Evolutionary conservation across 2,797 vertebrate species (phyloP).

Genomic region (Chelidonichthys spinosus): DNA sequence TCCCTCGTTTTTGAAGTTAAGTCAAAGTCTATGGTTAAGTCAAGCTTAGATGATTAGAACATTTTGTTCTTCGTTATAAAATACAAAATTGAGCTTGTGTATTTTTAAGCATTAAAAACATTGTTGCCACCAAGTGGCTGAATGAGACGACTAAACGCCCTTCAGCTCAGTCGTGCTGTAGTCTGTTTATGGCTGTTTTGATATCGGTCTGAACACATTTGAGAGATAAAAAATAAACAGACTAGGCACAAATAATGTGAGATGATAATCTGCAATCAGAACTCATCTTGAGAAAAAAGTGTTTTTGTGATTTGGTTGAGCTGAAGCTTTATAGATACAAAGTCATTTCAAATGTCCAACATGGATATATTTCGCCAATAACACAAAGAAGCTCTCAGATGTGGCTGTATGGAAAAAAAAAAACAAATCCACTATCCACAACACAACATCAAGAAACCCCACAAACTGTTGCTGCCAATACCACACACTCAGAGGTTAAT

Average conservation of each 20-base stretch:
- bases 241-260: not conserved
- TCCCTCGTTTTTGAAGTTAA: too few relatives aligned
- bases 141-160: too few relatives aligned
- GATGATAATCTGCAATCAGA: not conserved
- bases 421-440: slow-evolving; percentile 8
- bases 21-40: too few relatives aligned
- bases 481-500: not conserved
- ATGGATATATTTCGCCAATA: not conserved
- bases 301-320: slow-evolving; percentile 12
- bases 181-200: too few relatives aligned
- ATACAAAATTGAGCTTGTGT: too few relatives aligned
- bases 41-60: too few relatives aligned
- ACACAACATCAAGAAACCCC: not conserved
- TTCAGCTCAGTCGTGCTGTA: too few relatives aligned
- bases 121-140: too few relatives aligned
- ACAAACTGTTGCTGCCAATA: not conserved
- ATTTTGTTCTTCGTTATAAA: too few relatives aligned
- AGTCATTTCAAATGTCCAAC: not conserved
- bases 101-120: too few relatives aligned
- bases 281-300: not conserved
- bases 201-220: too few relatives aligned
- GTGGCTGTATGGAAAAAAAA: slow-evolving; percentile 13
- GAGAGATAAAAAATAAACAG: not conserved
- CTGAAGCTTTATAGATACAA: not conserved
- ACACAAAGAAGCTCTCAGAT: slow-evolving; percentile 18